Evolutionary conservation across 2,888 invertebrate genomes (phyloP).

Genomic region (Acanthosoma haemorrhoidale): DNA sequence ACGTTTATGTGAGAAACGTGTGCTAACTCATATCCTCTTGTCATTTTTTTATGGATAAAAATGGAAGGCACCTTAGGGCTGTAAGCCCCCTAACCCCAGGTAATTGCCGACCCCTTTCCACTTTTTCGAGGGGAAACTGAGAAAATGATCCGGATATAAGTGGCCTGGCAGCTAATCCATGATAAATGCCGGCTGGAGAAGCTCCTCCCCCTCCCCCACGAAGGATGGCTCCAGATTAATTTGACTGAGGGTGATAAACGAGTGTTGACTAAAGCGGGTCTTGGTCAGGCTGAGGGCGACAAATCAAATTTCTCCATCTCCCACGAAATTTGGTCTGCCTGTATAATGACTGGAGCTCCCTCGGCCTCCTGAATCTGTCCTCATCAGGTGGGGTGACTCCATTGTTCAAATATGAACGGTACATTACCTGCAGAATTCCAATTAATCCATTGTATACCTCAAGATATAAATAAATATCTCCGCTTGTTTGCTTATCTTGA

Average conservation of each 20-base stretch:
- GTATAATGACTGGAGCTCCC: not conserved
- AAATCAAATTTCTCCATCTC: not conserved
- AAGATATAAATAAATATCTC: no score
- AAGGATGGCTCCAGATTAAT: slow-evolving; percentile 9
- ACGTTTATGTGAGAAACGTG: no score
- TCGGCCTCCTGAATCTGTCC: not conserved
- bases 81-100: not conserved
- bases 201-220: not conserved
- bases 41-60: no score
- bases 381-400: no score
- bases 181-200: not conserved
- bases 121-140: slow-evolving; percentile 4
- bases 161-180: not conserved
- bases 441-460: no score
- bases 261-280: slow-evolving; percentile 12
- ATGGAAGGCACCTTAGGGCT: not conserved
- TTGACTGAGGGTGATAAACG: slow-evolving; percentile 8
- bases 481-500: no score
- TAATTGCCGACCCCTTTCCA: not conserved
- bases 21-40: no score
- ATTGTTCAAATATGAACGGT: no score
- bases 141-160: slow-evolving; percentile 10
- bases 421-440: not conserved
- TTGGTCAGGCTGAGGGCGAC: slow-evolving; percentile 2
- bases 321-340: not conserved